phyloP scores from a whole-genome alignment of 2,797 vertebrate species.

The Pantherophis alleghaniensis region DNA sequence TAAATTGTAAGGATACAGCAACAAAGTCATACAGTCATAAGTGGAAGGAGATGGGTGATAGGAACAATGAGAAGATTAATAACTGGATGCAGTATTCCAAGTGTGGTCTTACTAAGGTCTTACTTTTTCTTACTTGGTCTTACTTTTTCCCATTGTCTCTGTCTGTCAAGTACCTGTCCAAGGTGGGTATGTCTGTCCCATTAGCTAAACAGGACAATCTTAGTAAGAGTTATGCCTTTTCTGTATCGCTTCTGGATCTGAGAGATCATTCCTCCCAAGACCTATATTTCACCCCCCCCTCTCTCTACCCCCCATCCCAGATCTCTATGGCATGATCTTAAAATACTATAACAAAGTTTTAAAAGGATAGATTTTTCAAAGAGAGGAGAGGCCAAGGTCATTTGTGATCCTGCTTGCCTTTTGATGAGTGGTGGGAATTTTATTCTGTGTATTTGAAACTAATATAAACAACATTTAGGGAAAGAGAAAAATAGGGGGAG shows the following conservation, averaged over 20 bases:
- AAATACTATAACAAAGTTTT: background rate
- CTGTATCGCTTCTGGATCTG: background rate
- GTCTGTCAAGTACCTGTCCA: background rate
- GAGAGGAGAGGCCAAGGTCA: background rate
- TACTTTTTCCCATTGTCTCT: background rate
- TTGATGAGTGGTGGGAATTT: background rate
- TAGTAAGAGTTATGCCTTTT: background rate
- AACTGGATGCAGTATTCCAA: too few species aligned
- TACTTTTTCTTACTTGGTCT: too few species aligned
- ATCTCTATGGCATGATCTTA: background rate
- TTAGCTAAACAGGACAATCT: background rate
- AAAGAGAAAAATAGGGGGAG: background rate
- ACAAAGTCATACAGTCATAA: too few species aligned
- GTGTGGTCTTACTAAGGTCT: too few species aligned
- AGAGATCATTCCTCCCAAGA: background rate
- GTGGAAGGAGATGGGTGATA: too few species aligned
- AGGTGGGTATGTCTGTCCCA: background rate
- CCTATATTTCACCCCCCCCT: background rate
- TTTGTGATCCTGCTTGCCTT: background rate
- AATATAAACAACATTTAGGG: background rate
- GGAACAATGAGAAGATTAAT: too few species aligned
- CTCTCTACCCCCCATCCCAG: too few species aligned
- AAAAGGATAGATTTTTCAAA: background rate
- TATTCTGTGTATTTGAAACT: background rate
- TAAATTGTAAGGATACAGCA: too few species aligned